Evolutionary conservation across 2,113 vertebrate species (phyloP).

Genomic region (Polypterus bichir): DNA sequence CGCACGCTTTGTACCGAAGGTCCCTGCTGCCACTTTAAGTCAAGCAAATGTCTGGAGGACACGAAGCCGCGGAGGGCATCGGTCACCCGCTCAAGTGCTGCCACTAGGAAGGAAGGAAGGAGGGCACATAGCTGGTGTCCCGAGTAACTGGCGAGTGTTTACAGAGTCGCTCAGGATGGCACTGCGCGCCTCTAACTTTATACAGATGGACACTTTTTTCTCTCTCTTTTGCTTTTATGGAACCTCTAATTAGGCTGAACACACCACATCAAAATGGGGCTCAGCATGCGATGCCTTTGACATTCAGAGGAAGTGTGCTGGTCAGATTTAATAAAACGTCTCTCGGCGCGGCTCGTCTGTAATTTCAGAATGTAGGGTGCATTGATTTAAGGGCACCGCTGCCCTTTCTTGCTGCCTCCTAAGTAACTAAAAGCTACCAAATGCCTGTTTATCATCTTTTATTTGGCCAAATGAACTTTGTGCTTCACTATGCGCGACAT

Average conservation of each 20-base stretch:
- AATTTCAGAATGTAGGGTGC: conserved; percentile 40
- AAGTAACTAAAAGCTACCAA: conserved; percentile 24
- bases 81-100: no score
- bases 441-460: conserved; percentile 23
- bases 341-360: conserved; percentile 34
- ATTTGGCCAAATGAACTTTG: conserved; percentile 34
- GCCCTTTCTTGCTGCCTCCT: conserved; percentile 24
- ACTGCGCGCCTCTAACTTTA: conserved; percentile 27
- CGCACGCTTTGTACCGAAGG: no score
- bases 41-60: no score
- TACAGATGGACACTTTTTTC: conserved; percentile 50
- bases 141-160: no score
- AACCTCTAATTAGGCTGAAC: conserved; percentile 54
- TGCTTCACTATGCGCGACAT: conserved; percentile 29
- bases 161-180: conserved; percentile 16
- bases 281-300: conserved; percentile 49
- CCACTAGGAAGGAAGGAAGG: no score
- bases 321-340: conserved; percentile 46
- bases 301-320: conserved; percentile 42
- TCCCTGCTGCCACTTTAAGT: no score
- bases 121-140: no score
- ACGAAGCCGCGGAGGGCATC: no score
- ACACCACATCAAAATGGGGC: conserved; percentile 47
- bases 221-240: conserved; percentile 31
- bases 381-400: conserved; percentile 29